Evolutionary conservation across 2,888 invertebrate genomes (phyloP).

Genomic region (Ophion slaviceki): DNA sequence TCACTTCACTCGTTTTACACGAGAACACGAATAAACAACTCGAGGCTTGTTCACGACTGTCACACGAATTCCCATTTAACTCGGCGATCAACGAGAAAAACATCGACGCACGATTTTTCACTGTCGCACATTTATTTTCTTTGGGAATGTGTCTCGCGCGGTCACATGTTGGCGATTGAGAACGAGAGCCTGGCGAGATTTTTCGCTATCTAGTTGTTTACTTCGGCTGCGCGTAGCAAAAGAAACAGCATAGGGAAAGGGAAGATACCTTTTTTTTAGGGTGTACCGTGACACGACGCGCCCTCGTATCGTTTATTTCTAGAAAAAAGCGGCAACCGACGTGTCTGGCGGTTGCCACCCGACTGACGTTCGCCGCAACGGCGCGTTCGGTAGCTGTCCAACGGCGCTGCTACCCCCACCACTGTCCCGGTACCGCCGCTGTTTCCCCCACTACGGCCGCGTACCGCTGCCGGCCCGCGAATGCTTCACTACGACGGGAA

Average conservation of each 20-base stretch:
- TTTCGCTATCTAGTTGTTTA: background rate
- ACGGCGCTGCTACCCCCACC: slow-evolving; percentile 48
- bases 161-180: slow-evolving; percentile 76
- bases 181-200: background rate
- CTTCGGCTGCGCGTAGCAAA: slow-evolving; percentile 15
- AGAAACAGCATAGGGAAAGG: slow-evolving; percentile 59
- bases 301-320: slow-evolving; percentile 57
- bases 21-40: background rate
- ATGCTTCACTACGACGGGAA: slow-evolving; percentile 4
- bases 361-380: slow-evolving; percentile 74
- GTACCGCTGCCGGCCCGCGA: slow-evolving; percentile 26
- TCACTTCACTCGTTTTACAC: slow-evolving; percentile 37
- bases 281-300: slow-evolving; percentile 59
- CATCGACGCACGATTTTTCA: slow-evolving; percentile 51
- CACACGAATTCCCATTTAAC: slow-evolving; percentile 64
- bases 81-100: slow-evolving; percentile 49
- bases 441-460: slow-evolving; percentile 10
- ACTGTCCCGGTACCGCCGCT: background rate
- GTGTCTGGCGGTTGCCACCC: slow-evolving; percentile 81
- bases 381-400: slow-evolving; percentile 61
- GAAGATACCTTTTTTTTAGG: slow-evolving; percentile 43
- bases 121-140: slow-evolving; percentile 44
- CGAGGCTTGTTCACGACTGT: slow-evolving; percentile 25
- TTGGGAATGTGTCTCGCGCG: slow-evolving; percentile 63
- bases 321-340: slow-evolving; percentile 63